phyloP scores from a whole-genome alignment of 1,140 invertebrate species.

The Cecropterus lyciades region DNA sequence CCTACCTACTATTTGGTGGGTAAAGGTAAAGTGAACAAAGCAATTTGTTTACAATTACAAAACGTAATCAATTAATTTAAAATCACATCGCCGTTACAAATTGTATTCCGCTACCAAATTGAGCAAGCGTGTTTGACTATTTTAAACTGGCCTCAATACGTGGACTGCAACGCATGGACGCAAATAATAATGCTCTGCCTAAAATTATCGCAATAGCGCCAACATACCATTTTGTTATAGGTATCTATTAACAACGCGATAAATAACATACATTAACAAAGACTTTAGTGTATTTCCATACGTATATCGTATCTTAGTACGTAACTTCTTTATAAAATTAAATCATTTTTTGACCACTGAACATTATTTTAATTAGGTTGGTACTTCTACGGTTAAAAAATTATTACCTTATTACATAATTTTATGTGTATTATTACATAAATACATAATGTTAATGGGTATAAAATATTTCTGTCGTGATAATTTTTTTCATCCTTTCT shows the following conservation, averaged over 20 bases:
- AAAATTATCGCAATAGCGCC: slow-evolving; percentile 6
- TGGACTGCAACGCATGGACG: slow-evolving; percentile 5
- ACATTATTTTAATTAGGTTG: no score
- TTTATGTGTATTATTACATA: no score
- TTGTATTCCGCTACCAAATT: slow-evolving; percentile 31
- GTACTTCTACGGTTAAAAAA: no score
- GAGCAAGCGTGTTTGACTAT: slow-evolving; percentile 27
- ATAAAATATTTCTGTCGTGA: background rate
- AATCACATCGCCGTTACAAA: slow-evolving; percentile 25
- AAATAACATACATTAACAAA: no score
- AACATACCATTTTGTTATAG: background rate
- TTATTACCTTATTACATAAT: no score
- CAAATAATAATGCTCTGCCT: slow-evolving; percentile 7
- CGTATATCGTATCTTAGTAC: no score
- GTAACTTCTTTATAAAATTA: no score
- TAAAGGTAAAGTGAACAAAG: slow-evolving; percentile 10
- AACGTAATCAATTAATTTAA: slow-evolving; percentile 29
- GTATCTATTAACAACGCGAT: background rate
- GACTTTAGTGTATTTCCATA: no score
- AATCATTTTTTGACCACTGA: no score
- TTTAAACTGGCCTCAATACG: slow-evolving; percentile 33
- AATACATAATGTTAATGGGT: no score
- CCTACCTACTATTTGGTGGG: background rate
- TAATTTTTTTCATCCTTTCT: background rate
- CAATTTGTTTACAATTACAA: slow-evolving; percentile 23